These are phyloP conservation scores for Anableps anableps DNA, from an alignment of 2,797 vertebrate species.

Conservation along the genomic window DNA sequence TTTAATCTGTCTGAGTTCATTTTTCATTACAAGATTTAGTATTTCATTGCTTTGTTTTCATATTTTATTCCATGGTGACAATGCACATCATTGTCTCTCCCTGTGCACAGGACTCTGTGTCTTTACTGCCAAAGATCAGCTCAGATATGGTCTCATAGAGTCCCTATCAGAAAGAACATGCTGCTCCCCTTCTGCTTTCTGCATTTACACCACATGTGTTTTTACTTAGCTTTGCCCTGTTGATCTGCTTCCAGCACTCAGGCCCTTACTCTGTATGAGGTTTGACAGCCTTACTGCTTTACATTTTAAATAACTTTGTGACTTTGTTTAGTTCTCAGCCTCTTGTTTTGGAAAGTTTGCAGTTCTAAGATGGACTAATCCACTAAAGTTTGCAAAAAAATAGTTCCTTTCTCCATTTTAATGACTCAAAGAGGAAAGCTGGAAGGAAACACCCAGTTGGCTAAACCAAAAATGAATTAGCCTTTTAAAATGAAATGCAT, in stretches of 20 bases:
- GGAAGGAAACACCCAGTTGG: constrained; percentile 3
- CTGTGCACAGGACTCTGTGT: constrained; percentile 15
- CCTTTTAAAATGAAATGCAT: constrained; percentile 10
- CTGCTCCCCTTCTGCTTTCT: constrained; percentile 57
- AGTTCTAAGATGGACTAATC: constrained; percentile 30
- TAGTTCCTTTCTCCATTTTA: constrained; percentile 29
- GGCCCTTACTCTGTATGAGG: constrained; percentile 52
- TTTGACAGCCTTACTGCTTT: constrained; percentile 64
- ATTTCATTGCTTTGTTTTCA: constrained; percentile 23
- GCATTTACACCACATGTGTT: constrained; percentile 78
- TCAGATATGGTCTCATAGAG: constrained; percentile 51
- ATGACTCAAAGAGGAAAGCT: constrained; percentile 33
- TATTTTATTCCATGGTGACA: constrained; percentile 37
- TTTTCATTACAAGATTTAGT: constrained; percentile 11
- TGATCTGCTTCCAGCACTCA: constrained; percentile 55
- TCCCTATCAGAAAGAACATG: constrained; percentile 29
- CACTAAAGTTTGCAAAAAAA: constrained; percentile 8
- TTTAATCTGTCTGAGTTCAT: background rate
- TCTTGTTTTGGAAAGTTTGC: constrained; percentile 55
- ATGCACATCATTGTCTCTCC: constrained; percentile 37
- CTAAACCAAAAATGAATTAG: constrained; percentile 34
- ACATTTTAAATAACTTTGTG: constrained; percentile 33
- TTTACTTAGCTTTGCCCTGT: constrained; percentile 72
- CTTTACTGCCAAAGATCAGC: constrained; percentile 37
- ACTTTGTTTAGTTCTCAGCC: constrained; percentile 49